Evolutionary conservation across 2,888 invertebrate genomes (phyloP).

Genomic region (Tuberolachnus salignus): DNA sequence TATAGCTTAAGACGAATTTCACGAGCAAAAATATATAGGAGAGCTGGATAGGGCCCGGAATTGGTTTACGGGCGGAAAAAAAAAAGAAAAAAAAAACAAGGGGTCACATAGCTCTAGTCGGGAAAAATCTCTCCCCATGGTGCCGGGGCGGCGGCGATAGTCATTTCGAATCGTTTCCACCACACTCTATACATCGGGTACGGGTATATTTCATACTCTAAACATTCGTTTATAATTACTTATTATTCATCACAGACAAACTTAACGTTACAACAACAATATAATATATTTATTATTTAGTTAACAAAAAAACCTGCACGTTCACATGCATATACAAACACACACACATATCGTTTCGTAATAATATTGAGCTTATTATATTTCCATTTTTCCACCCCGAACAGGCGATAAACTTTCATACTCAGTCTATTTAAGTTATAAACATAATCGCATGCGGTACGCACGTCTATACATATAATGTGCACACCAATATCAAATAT

Average conservation of each 20-base stretch:
- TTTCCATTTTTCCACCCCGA: background rate
- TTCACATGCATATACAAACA: background rate
- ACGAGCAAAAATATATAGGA: no score
- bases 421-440: slow-evolving; percentile 9
- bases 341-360: background rate
- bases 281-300: no score
- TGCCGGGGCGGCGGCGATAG: background rate
- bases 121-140: no score
- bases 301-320: no score
- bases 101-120: no score
- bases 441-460: background rate
- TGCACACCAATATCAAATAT: background rate
- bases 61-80: no score
- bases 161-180: background rate
- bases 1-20: no score
- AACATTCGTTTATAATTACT: no score
- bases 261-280: background rate
- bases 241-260: background rate
- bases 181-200: no score
- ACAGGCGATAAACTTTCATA: background rate
- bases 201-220: no score
- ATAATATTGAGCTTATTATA: slow-evolving; percentile 17
- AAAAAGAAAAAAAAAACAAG: no score
- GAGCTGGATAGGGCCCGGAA: no score
- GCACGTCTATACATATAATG: background rate